Conservation (phyloP, 2,797 vertebrate genomes). For the Macroramphosus scolopax region DNA sequence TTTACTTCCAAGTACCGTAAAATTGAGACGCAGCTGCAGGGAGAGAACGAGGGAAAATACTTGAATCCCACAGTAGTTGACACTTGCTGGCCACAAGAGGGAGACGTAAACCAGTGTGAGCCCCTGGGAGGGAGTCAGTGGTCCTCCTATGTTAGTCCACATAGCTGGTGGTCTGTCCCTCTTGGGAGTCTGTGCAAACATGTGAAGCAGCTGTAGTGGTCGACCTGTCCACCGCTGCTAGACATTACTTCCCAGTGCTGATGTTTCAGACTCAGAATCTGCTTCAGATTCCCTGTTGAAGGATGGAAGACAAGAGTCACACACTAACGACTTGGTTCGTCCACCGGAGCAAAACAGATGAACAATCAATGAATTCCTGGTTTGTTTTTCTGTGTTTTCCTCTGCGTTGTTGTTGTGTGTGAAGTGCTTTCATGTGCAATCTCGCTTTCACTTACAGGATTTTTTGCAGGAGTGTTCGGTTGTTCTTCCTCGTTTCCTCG, state of each 20-base stretch:
- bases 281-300: constrained; percentile 65
- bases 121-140: constrained; percentile 2
- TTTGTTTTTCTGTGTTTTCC: not conserved
- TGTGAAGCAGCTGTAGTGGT: constrained; percentile 2
- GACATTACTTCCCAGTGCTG: constrained; percentile 65
- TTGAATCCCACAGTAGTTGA: not conserved
- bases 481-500: constrained; percentile 82
- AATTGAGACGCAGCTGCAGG: too few relatives aligned
- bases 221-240: constrained; percentile 32
- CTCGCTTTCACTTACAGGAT: constrained; percentile 75
- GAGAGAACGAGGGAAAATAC: constrained; percentile 5
- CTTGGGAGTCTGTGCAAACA: too few relatives aligned
- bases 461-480: constrained; percentile 84
- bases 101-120: constrained; percentile 20
- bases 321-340: constrained; percentile 24
- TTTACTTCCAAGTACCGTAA: too few relatives aligned
- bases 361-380: too few relatives aligned
- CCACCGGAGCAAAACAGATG: not conserved
- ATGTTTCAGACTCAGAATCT: constrained; percentile 84
- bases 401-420: not conserved
- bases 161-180: constrained; percentile 18
- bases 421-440: not conserved
- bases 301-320: constrained; percentile 29
- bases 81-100: constrained; percentile 43
- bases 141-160: constrained; percentile 14